Base-by-base conservation (phyloP, 2,888 invertebrate species). In the Cephus runcator region DNA sequence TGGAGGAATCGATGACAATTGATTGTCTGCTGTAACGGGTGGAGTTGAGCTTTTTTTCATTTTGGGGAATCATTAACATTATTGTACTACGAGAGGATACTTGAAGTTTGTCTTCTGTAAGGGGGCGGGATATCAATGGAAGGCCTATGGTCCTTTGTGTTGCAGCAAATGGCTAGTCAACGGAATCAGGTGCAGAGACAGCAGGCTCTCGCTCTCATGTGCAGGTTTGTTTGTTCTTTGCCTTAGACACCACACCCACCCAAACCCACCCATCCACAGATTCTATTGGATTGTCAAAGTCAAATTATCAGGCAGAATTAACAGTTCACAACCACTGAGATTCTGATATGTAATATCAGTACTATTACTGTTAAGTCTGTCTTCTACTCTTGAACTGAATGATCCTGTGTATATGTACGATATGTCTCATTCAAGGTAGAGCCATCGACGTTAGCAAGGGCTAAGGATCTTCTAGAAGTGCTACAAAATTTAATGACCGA, bases 201-300 rank as follows among this genome's bases (percentile, higher is more conserved):
- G 92, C 97, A 97, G 93, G 97, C 97, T 88, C 94, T 97, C 90
- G 97, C 97, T 87, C 95, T 97, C 90, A 97, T 97, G 97, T 97
- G 97, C 95, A 95, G 97, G 97, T 97, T 90, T 91, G 91, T 90
- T 91, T 86, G 86, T 86, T 89, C 88, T 87, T 88, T 87, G 88
- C 87, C 83, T 87, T 89, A 88, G 83, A 81, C 81, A 81, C 78
- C 77, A 30, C 34, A n/a, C 73, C 71, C 36, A 36, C 68, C 68
- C 56, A 31, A 31, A 34, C 36, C 23, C 69, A 33, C 33, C 71
- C 31, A 71, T 31, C 71, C 71, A 23, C 56, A 23, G 56, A 56
- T 56, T 56, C 56, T 56, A 56, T 56, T 9, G 56, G 56, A 56
- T 56, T 56, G 9, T 56, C 23, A 56, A 56, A 56, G 23, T 56